phyloP scores from a whole-genome alignment of 2,888 invertebrate genomes.

The Agrenia bidenticulata region DNA sequence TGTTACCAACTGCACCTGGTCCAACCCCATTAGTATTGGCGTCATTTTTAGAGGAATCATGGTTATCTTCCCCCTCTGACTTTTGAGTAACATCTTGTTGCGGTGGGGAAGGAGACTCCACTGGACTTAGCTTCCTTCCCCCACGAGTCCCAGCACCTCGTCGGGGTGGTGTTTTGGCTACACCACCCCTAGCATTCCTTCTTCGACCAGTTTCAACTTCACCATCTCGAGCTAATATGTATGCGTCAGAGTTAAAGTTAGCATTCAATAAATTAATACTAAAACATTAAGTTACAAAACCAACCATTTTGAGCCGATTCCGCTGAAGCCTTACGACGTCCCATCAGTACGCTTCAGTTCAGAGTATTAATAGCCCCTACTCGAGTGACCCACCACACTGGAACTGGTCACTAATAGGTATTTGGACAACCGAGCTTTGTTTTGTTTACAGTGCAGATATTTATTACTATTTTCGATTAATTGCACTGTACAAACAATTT shows the following conservation, averaged over 20 bases:
- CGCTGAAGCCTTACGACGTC: constrained; percentile 15
- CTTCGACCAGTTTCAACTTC: constrained; percentile 9
- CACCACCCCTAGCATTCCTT: constrained; percentile 25
- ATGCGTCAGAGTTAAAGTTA: too few species aligned
- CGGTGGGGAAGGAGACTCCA: neutral
- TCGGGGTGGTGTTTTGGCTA: constrained; percentile 25
- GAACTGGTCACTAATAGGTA: too few species aligned
- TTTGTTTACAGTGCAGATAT: too few species aligned
- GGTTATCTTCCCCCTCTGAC: neutral
- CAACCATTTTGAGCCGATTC: constrained; percentile 13
- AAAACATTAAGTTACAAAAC: too few species aligned
- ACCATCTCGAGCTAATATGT: constrained; percentile 10
- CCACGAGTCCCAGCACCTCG: constrained; percentile 32
- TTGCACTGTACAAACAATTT: constrained; percentile 6
- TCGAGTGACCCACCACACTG: too few species aligned
- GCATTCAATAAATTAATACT: too few species aligned
- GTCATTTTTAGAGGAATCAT: neutral
- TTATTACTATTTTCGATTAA: too few species aligned
- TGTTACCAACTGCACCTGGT: too few species aligned
- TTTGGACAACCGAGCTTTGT: too few species aligned
- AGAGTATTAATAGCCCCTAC: too few species aligned
- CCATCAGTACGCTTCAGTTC: constrained; percentile 11
- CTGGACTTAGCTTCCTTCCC: constrained; percentile 29
- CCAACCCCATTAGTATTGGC: neutral
- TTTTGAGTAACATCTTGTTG: neutral